These are phyloP conservation scores for Lepidonotus clava DNA, from an alignment of 2,888 invertebrate genomes.

Conservation along the genomic window DNA sequence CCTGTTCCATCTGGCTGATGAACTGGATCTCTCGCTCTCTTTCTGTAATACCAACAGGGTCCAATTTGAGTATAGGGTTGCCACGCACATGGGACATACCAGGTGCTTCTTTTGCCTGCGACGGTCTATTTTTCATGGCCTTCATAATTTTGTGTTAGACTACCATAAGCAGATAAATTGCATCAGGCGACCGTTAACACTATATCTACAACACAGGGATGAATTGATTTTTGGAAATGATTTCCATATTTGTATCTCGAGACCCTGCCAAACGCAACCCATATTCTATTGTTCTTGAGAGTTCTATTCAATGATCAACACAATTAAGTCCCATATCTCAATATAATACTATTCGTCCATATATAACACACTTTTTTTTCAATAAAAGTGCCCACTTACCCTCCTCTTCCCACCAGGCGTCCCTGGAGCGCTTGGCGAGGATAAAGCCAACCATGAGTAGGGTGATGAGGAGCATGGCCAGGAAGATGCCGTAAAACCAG, in stretches of 20 bases:
- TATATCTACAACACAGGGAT: not conserved
- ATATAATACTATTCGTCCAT: not conserved
- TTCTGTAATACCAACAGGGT: not conserved
- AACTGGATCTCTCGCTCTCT: not conserved
- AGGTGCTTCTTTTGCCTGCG: too few relatives aligned
- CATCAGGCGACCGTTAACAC: not conserved
- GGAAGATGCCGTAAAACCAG: slow-evolving; percentile 67
- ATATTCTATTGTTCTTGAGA: not conserved
- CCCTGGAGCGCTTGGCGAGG: slow-evolving; percentile 61
- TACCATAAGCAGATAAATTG: not conserved
- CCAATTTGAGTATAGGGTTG: too few relatives aligned
- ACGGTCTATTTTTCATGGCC: too few relatives aligned
- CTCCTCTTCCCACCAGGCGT: slow-evolving; percentile 63
- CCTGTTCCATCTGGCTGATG: not conserved
- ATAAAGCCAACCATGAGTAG: slow-evolving; percentile 62
- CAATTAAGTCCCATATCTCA: not conserved
- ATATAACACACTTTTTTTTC: not conserved
- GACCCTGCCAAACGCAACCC: not conserved
- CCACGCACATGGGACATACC: too few relatives aligned
- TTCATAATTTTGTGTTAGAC: not conserved
- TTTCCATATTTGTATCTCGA: not conserved
- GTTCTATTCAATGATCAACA: not conserved
- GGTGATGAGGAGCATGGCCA: slow-evolving; percentile 63
- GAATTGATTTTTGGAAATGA: not conserved
- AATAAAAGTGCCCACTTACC: slow-evolving; percentile 52